phyloP scores from a whole-genome alignment of 1,140 invertebrate species.

The Hypsibius dujardini region DNA sequence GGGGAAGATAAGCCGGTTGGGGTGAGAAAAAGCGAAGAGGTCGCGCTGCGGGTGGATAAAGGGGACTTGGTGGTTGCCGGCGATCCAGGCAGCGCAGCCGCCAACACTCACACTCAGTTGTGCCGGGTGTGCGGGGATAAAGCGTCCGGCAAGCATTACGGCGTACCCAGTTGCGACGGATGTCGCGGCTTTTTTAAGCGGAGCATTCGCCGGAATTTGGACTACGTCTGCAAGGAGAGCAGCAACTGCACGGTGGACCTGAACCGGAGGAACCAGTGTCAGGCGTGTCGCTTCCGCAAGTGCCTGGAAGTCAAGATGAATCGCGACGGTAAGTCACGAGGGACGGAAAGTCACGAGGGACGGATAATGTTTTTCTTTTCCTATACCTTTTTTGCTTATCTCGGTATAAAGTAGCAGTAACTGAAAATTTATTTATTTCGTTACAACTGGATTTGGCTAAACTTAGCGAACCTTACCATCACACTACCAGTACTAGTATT shows the following conservation, averaged over 20 bases:
- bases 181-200: constrained; percentile 82
- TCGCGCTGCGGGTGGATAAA: too few relatives aligned
- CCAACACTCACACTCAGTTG: constrained; percentile 23
- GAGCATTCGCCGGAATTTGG: constrained; percentile 66
- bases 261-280: constrained; percentile 76
- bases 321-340: constrained; percentile 57
- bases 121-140: constrained; percentile 73
- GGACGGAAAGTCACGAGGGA: background rate
- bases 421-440: background rate
- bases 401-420: constrained; percentile 15
- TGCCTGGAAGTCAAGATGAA: constrained; percentile 86
- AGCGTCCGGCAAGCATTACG: constrained; percentile 78
- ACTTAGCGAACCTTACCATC: background rate
- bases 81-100: background rate
- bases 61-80: too few relatives aligned
- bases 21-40: too few relatives aligned
- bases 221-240: constrained; percentile 80
- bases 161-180: constrained; percentile 70
- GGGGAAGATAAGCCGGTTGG: too few relatives aligned
- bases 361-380: too few relatives aligned
- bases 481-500: too few relatives aligned
- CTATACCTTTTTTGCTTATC: constrained; percentile 5
- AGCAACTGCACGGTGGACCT: constrained; percentile 75
- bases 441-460: background rate
- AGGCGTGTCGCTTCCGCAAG: constrained; percentile 78